phyloP scores from a whole-genome alignment of 2,888 invertebrate species.

The Phasia obesa region DNA sequence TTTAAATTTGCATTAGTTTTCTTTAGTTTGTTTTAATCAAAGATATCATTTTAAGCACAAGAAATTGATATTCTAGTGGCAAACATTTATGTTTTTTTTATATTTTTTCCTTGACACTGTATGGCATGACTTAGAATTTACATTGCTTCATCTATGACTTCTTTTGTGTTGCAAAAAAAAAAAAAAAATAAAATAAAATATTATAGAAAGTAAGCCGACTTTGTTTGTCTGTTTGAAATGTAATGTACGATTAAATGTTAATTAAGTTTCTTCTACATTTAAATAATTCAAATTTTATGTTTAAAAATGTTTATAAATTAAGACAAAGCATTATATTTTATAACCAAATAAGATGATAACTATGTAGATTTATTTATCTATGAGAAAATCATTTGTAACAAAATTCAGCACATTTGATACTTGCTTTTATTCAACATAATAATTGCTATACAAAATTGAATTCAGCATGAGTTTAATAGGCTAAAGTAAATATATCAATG shows the following conservation, averaged over 20 bases:
- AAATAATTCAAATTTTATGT: conserved; percentile 17
- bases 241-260: conserved; percentile 1
- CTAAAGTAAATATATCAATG: no score
- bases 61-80: conserved; percentile 60
- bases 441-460: no score
- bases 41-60: conserved; percentile 22
- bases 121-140: conserved; percentile 15
- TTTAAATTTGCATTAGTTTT: conserved; percentile 25
- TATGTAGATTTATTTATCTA: not conserved
- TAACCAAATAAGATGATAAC: not conserved
- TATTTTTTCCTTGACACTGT: conserved; percentile 23
- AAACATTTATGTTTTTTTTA: conserved; percentile 41
- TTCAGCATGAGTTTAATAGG: no score
- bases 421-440: no score
- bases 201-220: conserved; percentile 43
- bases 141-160: conserved; percentile 31
- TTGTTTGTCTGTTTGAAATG: not conserved
- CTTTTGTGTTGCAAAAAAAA: not conserved
- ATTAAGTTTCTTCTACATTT: conserved; percentile 17
- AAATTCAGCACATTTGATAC: no score
- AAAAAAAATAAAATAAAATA: not conserved
- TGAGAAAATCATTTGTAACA: no score
- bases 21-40: not conserved
- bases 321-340: no score
- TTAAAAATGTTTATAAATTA: not conserved